Base-by-base conservation (phyloP, 2,113 vertebrate species). In the Larimichthys crocea region DNA sequence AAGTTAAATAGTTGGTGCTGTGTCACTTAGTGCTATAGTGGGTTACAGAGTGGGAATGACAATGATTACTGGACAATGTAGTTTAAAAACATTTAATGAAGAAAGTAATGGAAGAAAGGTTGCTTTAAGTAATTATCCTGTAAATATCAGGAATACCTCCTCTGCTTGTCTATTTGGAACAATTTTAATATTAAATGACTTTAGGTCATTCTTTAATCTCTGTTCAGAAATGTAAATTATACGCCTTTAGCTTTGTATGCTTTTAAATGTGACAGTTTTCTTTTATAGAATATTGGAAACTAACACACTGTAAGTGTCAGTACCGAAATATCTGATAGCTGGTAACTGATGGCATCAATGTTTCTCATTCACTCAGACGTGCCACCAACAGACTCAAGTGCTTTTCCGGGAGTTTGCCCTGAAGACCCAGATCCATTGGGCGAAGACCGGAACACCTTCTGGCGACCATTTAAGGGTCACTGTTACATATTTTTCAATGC, bases 401-500 rank as follows among this genome's bases (percentile, higher is more conserved):
- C 95, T 57, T 90, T 93, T 42, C 95, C 95, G 15, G 97, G 97
- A 24, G 92, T 82, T 4, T 97, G 97, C 61, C 95, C 95, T 1
- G 90, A 95, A 29, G 20, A 72, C 3, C 15, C 15, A 5, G n/a
- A 44, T 4, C 0, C 11, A 52, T 0, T 0, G 1, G 0, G 0
- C 3, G 2, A 0, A 24, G 5, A 0, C 2, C 3, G 7, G 2
- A 76, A 73, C 0, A 76, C 4, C 3, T 7, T 89, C 0, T 97
- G 96, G 97, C 84, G 95, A 31, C 96, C 96, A 56, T 97, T 95
- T 81, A 94, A 91, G 20, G 93, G 94, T n/a, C 91, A 96, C 57
- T 97, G 96, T 74, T 97, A 97, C 77, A 92, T 93, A 10, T 88
- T 97, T 31, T 91, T 96, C 65, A 92, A 91, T n/a, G 84, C 93